Conservation (phyloP, 2,797 vertebrate genomes). For the Urosaurus nigricauda region DNA sequence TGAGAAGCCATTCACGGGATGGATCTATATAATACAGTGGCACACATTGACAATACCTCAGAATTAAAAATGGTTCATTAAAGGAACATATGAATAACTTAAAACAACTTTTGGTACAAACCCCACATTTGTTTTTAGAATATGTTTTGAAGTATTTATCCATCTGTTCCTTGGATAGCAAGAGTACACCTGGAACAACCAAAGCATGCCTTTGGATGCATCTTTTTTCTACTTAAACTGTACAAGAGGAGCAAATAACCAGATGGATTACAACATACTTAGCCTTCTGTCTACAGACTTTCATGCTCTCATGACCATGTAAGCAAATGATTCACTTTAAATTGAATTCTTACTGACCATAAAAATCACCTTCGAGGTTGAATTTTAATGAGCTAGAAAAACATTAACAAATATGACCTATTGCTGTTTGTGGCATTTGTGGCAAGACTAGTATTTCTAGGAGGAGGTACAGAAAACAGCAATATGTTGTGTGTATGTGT, state of each 20-base stretch:
- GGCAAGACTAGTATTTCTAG: background rate
- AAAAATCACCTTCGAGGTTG: constrained; percentile 29
- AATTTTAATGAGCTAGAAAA: constrained; percentile 37
- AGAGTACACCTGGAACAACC: background rate
- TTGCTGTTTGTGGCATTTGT: background rate
- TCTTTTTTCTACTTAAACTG: constrained; percentile 11
- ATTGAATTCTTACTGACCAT: constrained; percentile 32
- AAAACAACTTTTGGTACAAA: background rate
- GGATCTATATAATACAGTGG: background rate
- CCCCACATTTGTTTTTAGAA: background rate
- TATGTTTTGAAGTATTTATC: constrained; percentile 1
- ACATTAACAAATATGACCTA: constrained; percentile 14
- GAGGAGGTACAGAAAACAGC: background rate
- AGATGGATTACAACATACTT: constrained; percentile 25
- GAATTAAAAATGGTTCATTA: background rate
- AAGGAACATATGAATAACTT: background rate
- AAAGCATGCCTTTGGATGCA: background rate
- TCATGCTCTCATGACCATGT: background rate
- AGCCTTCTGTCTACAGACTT: constrained; percentile 30
- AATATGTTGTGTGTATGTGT: background rate
- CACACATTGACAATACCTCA: background rate
- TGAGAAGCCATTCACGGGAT: background rate
- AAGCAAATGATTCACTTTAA: constrained; percentile 38
- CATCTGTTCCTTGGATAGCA: background rate
- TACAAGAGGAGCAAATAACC: background rate